A percentile compares a stretch with the other conserved stretches of the same genome.
These are phyloP conservation scores for Punctoribates punctum DNA, from an alignment of 2,888 invertebrate species.

Conservation along the genomic window DNA sequence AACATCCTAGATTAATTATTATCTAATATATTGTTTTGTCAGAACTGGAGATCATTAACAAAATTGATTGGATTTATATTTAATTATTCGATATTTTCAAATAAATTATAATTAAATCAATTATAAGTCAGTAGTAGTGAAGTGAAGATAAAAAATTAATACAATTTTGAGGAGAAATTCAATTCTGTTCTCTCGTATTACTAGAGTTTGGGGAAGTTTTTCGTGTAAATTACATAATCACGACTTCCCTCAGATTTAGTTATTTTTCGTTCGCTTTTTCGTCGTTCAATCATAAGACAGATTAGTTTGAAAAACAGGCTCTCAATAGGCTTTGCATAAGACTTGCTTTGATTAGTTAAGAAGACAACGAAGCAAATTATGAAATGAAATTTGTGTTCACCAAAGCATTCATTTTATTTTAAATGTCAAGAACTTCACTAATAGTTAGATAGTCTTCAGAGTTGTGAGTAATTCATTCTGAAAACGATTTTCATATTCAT, in stretches of 20 bases:
- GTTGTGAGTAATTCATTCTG: background rate
- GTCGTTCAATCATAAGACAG: conserved; percentile 18
- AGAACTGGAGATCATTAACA: conserved; percentile 11
- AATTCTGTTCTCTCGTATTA: background rate
- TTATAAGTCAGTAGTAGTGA: conserved; percentile 9
- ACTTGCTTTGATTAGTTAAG: background rate
- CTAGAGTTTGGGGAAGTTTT: background rate
- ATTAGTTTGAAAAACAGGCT: background rate
- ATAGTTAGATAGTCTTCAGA: conserved; percentile 2
- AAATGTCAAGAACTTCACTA: conserved; percentile 4
- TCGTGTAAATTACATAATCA: conserved; percentile 37
- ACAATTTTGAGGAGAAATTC: background rate
- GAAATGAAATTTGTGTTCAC: background rate
- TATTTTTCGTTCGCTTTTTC: background rate
- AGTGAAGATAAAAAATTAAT: background rate
- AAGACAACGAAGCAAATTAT: background rate
- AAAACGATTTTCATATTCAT: conserved; percentile 13
- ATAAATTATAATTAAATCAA: conserved; percentile 26
- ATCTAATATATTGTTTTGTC: background rate
- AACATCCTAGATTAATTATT: conserved; percentile 20
- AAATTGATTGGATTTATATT: conserved; percentile 27
- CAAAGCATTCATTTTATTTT: background rate
- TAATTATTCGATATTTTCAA: background rate
- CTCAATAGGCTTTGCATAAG: background rate
- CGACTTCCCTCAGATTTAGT: background rate